These are phyloP conservation scores for Calliopsis andreniformis DNA, from an alignment of 1,140 invertebrate species.

Conservation along the genomic window DNA sequence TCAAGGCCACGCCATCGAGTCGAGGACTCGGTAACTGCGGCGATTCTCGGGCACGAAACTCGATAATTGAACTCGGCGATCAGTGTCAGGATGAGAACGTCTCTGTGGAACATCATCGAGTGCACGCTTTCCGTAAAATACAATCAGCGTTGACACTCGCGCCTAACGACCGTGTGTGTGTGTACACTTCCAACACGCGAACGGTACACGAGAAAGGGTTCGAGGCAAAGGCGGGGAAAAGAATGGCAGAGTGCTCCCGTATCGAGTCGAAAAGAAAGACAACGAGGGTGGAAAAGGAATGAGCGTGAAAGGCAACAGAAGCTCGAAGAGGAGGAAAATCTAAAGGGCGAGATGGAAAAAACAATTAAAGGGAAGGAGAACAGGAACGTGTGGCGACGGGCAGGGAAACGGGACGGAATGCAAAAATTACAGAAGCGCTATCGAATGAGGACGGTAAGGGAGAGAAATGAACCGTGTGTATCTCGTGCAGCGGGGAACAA, in stretches of 20 bases:
- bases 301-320: not conserved
- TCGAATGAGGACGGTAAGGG: not conserved
- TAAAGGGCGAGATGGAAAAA: not conserved
- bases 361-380: not conserved
- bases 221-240: not conserved
- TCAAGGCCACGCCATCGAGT: not conserved
- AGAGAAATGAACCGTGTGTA: not conserved
- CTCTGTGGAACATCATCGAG: constrained; percentile 10
- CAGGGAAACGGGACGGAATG: not conserved
- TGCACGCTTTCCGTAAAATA: constrained; percentile 9
- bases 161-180: not conserved
- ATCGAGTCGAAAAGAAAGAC: constrained; percentile 4
- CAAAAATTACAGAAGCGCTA: constrained; percentile 22
- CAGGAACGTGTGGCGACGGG: not conserved
- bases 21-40: not conserved
- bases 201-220: no score
- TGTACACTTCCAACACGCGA: no score
- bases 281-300: not conserved
- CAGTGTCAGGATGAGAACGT: constrained; percentile 38
- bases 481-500: not conserved
- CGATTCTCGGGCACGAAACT: constrained; percentile 17
- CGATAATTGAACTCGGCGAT: constrained; percentile 40
- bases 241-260: constrained; percentile 18
- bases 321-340: not conserved
- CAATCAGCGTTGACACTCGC: constrained; percentile 22